Percentiles rank a stretch among this genome's conserved stretches.
phyloP scores from a whole-genome alignment of 2,888 invertebrate genomes.

The Xanthorhoe designata region DNA sequence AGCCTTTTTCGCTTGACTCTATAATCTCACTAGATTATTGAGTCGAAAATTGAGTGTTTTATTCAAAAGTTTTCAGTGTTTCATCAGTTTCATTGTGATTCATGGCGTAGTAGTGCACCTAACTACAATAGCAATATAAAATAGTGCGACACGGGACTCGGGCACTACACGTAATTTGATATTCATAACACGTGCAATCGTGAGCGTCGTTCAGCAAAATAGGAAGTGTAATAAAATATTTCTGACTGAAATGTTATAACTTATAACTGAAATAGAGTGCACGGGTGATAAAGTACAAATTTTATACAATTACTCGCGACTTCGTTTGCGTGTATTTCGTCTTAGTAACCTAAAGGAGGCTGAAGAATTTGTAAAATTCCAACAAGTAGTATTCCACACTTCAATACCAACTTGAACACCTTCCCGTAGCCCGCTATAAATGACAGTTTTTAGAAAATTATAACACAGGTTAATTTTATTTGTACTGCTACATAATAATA shows the following conservation, averaged over 20 bases:
- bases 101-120: constrained; percentile 49
- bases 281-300: constrained; percentile 63
- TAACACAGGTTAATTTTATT: too few species aligned
- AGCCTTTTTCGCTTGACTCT: not conserved
- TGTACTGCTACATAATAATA: too few species aligned
- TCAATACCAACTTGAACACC: too few species aligned
- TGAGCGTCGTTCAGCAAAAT: constrained; percentile 73
- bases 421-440: too few species aligned
- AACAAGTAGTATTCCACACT: too few species aligned
- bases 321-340: not conserved
- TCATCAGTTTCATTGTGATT: constrained; percentile 49
- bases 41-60: constrained; percentile 5
- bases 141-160: constrained; percentile 58
- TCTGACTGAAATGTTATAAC: constrained; percentile 71
- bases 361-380: too few species aligned
- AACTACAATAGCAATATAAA: constrained; percentile 59
- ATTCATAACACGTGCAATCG: constrained; percentile 75
- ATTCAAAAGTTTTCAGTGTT: constrained; percentile 25
- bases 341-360: too few species aligned
- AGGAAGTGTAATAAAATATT: constrained; percentile 76
- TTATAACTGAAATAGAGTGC: constrained; percentile 74
- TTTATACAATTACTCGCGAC: constrained; percentile 13
- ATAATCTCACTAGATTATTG: not conserved
- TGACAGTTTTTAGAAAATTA: too few species aligned
- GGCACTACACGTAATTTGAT: constrained; percentile 63